phyloP scores from a whole-genome alignment of 2,797 vertebrate species.

The Gallinago stenura region DNA sequence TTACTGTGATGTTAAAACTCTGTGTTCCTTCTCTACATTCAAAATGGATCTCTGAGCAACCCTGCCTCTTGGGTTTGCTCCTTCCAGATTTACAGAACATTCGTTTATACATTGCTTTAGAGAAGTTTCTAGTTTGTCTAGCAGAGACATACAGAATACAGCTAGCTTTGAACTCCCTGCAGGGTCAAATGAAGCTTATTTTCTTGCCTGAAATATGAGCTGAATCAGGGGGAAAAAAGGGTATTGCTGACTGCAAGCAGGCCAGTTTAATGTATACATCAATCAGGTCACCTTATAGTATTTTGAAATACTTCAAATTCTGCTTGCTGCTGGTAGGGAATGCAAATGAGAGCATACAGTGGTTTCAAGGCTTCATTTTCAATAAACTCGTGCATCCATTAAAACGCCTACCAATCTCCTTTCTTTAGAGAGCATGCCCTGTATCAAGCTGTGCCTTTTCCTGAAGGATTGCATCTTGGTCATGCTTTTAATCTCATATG shows the following conservation, averaged over 20 bases:
- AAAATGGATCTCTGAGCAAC: neutral
- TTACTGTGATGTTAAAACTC: neutral
- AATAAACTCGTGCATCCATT: neutral
- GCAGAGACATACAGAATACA: neutral
- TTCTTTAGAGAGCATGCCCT: neutral
- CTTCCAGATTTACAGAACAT: neutral
- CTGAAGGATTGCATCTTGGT: neutral
- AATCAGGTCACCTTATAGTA: neutral
- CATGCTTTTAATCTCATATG: neutral
- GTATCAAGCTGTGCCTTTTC: neutral
- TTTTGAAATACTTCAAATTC: neutral
- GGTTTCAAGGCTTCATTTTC: neutral
- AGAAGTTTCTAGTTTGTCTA: neutral
- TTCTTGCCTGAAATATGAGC: neutral
- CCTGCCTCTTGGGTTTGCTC: neutral
- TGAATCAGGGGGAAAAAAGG: neutral
- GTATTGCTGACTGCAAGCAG: neutral
- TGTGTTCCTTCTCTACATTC: rapidly evolving
- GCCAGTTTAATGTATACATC: neutral
- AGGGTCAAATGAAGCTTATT: neutral
- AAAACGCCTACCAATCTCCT: neutral
- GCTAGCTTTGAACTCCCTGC: neutral
- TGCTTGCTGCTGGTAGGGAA: neutral
- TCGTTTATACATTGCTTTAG: neutral
- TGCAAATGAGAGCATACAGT: neutral